These are phyloP conservation scores for Plagodis dolabraria DNA, from an alignment of 2,888 invertebrate species.

Conservation along the genomic window DNA sequence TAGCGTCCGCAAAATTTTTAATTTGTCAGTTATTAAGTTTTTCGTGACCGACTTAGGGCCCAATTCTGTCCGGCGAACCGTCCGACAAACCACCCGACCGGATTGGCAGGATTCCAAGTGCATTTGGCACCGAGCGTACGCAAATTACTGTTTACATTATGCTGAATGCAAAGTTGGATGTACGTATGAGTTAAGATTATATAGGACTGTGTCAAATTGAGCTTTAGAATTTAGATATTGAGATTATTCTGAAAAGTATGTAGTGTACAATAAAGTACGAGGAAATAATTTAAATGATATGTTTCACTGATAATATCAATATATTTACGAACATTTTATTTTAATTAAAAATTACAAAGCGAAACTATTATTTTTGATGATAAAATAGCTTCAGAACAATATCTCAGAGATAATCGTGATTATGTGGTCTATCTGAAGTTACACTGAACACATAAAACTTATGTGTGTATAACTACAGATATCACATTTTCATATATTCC, in stretches of 20 bases:
- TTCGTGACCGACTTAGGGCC: slow-evolving; percentile 37
- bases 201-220: slow-evolving; percentile 12
- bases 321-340: too few species aligned
- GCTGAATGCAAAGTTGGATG: slow-evolving; percentile 38
- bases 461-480: too few species aligned
- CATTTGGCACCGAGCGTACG: slow-evolving; percentile 64
- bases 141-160: slow-evolving; percentile 68
- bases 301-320: too few species aligned
- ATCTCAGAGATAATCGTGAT: too few species aligned
- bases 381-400: too few species aligned
- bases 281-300: too few species aligned
- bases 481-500: too few species aligned
- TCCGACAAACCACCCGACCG: slow-evolving; percentile 29
- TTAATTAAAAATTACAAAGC: too few species aligned
- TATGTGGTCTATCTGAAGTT: too few species aligned
- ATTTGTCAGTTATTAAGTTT: slow-evolving; percentile 52
- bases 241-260: neutral
- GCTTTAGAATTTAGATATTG: slow-evolving; percentile 7
- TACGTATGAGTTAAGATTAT: slow-evolving; percentile 32
- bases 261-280: neutral
- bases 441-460: too few species aligned
- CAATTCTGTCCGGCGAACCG: slow-evolving; percentile 32
- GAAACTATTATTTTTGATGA: too few species aligned
- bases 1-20: slow-evolving; percentile 43
- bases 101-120: slow-evolving; percentile 62